Evolutionary conservation across 2,888 invertebrate genomes (phyloP).

Genomic region (Dynastes tityus): DNA sequence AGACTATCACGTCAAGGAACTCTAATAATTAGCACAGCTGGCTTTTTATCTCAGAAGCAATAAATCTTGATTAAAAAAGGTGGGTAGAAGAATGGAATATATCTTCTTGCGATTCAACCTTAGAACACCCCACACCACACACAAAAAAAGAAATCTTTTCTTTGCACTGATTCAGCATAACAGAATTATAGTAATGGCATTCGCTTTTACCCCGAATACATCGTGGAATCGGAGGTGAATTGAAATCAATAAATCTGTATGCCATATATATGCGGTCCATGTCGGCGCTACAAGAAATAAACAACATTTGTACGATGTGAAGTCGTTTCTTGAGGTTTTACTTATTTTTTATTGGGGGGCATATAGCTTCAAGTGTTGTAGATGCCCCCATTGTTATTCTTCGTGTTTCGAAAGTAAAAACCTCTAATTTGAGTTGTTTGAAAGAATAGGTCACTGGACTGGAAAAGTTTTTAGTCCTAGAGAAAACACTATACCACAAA

Average conservation of each 20-base stretch:
- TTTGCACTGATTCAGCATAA: constrained; percentile 42
- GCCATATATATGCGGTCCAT: constrained; percentile 31
- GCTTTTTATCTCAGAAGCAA: constrained; percentile 22
- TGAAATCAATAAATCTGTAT: constrained; percentile 44
- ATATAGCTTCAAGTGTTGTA: constrained; percentile 10
- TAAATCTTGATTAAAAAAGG: constrained; percentile 30
- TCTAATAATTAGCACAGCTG: constrained; percentile 7
- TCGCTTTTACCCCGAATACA: constrained; percentile 38
- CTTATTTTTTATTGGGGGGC: constrained; percentile 17
- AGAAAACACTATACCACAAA: no score
- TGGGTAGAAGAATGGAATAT: constrained; percentile 9
- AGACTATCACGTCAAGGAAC: background rate
- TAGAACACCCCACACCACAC: background rate
- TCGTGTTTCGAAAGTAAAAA: background rate
- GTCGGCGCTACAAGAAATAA: constrained; percentile 26
- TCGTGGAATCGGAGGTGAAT: constrained; percentile 43
- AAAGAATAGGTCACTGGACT: background rate
- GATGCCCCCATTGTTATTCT: background rate
- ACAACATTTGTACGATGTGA: constrained; percentile 35
- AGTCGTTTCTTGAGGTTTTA: constrained; percentile 33
- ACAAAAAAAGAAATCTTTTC: constrained; percentile 28
- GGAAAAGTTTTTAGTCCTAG: no score
- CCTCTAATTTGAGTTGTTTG: background rate
- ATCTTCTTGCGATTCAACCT: background rate
- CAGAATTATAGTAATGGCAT: constrained; percentile 45